Evolutionary conservation across 1,140 invertebrate species (phyloP), one percentile per base, ranked within the genome.

Genomic region (Conopomorpha cramerella): DNA sequence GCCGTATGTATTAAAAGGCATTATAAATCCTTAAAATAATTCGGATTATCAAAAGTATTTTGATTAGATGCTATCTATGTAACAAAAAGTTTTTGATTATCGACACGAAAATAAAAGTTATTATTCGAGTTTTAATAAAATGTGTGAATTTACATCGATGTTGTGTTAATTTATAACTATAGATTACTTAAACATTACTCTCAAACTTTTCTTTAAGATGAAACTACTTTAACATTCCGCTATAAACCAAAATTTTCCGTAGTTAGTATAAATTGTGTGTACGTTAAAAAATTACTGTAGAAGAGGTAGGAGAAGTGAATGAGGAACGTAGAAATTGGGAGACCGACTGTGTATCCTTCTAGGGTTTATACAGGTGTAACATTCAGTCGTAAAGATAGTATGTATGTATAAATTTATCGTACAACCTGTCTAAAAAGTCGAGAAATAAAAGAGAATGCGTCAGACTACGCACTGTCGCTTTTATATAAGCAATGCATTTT

Each of bases 151-250:
- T n/a, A n/a, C n/a, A n/a, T n/a, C n/a, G n/a, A n/a, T n/a, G n/a
- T n/a, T n/a, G n/a, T n/a, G n/a, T n/a, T n/a, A n/a, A n/a, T n/a
- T n/a, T n/a, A n/a, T n/a, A n/a, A n/a, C n/a, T n/a, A n/a, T 6
- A 23, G 10, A 23, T 10, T 23, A 23, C 10, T 6, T 10, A 23
- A 23, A 23, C 19, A 23, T 10, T 6, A 4, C 4, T 23, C 19
- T 23, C 19, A 10, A 6, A 4, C 10, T 6, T 23, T 6, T 4
- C 19, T 6, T 23, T 23, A 10, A 6, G 19, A 10, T 23, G 19
- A 23, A 23, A 4, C 33, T 52, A 49, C 49, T 50, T 25, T 34
- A 39, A 52, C 50, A 52, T 49, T 55, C 50, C 50, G 39, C 43
- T 40, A 37, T 6, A 41, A 31, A 43, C 38, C 41, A 51, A 46